These are phyloP conservation scores for Glossophaga mutica DNA, from an alignment of 2,797 vertebrate species.

Conservation along the genomic window DNA sequence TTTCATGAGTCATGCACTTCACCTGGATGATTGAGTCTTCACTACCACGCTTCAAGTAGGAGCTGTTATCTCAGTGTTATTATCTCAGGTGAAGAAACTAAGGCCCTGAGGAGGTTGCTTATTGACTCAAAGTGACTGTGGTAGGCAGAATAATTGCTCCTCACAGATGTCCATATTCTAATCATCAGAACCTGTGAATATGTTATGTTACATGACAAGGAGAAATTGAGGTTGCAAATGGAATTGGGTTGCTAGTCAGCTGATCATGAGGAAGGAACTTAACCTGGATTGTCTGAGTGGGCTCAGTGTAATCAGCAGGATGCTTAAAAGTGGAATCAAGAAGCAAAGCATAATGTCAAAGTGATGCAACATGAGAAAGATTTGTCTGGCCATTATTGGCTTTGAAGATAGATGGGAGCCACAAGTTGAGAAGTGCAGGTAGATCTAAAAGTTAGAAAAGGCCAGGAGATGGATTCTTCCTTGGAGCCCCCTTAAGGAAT, in stretches of 20 bases:
- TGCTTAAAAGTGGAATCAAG: not conserved
- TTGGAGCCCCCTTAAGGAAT: not conserved
- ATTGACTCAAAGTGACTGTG: not conserved
- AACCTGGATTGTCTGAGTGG: not conserved
- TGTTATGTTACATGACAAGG: not conserved
- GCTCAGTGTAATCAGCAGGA: not conserved
- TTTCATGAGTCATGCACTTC: not conserved
- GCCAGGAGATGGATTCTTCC: not conserved
- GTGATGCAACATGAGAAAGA: not conserved
- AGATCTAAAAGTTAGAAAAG: not conserved
- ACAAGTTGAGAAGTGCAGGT: not conserved
- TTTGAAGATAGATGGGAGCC: not conserved
- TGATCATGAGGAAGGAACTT: not conserved
- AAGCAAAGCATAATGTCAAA: not conserved
- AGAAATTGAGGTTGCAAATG: not conserved
- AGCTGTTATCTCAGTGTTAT: not conserved
- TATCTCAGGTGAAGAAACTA: not conserved
- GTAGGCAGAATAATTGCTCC: not conserved
- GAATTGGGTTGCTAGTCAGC: not conserved
- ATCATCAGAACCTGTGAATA: not conserved
- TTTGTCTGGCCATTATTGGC: not conserved
- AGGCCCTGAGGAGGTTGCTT: not conserved
- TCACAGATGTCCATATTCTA: not conserved
- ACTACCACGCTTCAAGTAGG: not conserved
- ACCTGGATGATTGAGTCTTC: not conserved